Evolutionary conservation across 1,140 invertebrate species (phyloP).

Genomic region (Drosophila pruinosa): DNA sequence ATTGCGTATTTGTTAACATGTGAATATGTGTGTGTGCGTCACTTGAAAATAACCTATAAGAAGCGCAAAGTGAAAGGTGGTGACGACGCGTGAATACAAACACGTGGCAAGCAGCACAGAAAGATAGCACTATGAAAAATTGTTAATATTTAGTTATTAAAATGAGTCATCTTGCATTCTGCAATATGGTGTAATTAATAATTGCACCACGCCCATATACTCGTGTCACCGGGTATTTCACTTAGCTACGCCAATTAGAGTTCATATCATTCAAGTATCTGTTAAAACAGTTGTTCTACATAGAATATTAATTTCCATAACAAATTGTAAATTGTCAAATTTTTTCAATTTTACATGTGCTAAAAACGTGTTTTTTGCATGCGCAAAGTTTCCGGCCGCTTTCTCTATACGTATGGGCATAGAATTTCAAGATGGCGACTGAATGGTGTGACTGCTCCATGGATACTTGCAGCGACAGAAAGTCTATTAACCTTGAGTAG

Average conservation of each 20-base stretch:
- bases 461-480: slow-evolving; percentile 36
- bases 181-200: slow-evolving; percentile 63
- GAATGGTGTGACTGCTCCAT: slow-evolving; percentile 47
- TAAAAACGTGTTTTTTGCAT: slow-evolving; percentile 51
- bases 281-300: neutral
- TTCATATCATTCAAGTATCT: neutral
- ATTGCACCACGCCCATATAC: slow-evolving; percentile 49
- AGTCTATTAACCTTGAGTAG: slow-evolving; percentile 3
- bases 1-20: slow-evolving; percentile 39
- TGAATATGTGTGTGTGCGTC: slow-evolving; percentile 38
- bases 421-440: slow-evolving; percentile 70
- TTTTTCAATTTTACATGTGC: neutral
- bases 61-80: slow-evolving; percentile 67
- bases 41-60: slow-evolving; percentile 52
- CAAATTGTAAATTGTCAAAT: neutral
- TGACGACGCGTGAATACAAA: slow-evolving; percentile 41
- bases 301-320: slow-evolving; percentile 10
- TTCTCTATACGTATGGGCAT: slow-evolving; percentile 46
- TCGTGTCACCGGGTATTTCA: slow-evolving; percentile 12
- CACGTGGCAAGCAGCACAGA: slow-evolving; percentile 61
- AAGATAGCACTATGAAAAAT: slow-evolving; percentile 10
- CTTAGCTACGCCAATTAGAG: neutral
- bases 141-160: slow-evolving; percentile 6
- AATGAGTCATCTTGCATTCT: slow-evolving; percentile 16
- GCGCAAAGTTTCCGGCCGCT: slow-evolving; percentile 35